Base-by-base conservation (phyloP, 2,113 vertebrate genomes). In the Odontesthes bonariensis region DNA sequence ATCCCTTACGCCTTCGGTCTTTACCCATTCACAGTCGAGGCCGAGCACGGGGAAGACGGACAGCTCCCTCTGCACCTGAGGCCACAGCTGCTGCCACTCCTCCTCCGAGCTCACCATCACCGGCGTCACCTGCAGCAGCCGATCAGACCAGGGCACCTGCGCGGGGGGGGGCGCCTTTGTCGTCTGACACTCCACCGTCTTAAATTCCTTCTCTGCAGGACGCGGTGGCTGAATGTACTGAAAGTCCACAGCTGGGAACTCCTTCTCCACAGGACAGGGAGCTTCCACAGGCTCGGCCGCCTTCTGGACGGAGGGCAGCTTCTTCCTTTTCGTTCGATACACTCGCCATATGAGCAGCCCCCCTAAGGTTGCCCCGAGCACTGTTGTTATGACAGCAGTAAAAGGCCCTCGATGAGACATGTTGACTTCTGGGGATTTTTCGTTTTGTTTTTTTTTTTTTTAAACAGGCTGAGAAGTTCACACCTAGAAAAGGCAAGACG, bases 1-100 rank as follows among this genome's bases (percentile, higher is more conserved):
- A 40, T 70, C 70, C 88, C 92, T 92, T 92, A 93, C 89, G 76
- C 83, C 75, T 42, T 75, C 59, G 23, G 31, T 49, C 69, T 96
- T 97, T 96, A 99, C 97, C 98, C 98, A 99, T 93, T 99, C 98
- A 86, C 98, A 99, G 89, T 99, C 98, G 0, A 99, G 91, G 55
- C 98, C 98, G 85, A 99, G 96, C 13, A 98, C 96, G 0, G 97
- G 96, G 81, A 94, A 92, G 55, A 89, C 87, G 1, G 92, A 87
- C 86, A 99, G 88, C 49, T 98, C 96, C 54, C 91, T 85, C 55
- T 94, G 92, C 83, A 99, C 90, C 56, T 91, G 81, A 0, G 95
- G 95, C 94, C 96, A 96, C 17, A 95, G 87, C 44, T 64, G 78
- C 76, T 92, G 90, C 97, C 97, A 99, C 8, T 98, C 96, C 20